Base-by-base conservation (phyloP, 2,797 vertebrate genomes). In the Coranthus polyacanthus region DNA sequence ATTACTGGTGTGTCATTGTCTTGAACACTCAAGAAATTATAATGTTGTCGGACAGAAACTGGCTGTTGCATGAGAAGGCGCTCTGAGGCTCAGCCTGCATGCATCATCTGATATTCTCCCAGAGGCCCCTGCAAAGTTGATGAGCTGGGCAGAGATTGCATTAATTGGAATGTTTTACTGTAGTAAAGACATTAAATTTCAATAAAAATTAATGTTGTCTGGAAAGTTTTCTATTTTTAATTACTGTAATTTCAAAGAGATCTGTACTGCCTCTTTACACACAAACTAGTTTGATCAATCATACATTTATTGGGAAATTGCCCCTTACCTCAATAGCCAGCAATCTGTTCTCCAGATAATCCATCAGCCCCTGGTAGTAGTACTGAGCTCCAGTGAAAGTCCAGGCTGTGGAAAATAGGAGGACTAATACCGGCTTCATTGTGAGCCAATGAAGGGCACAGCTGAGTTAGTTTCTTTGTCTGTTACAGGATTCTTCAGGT, bases 271-370 rank as follows among this genome's bases (percentile, higher is more conserved):
- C 17, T 9, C 43, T 65, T 24, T 36, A 53, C 44, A 17, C 17
- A 32, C 16, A 51, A 32, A 26, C 12, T 1, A 47, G 3, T 17
- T 24, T 32, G 16, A 53, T 61, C 18, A 56, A 15, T 54, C 18
- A 39, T 37, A 45, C 12, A 44, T 54, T 68, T 38, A 45, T 41
- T 68, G 13, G 17, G 45, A 18, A 17, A 3, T 55, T 53, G 17
- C 21, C 26, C 82, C 96, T 93, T 93, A 99, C 98, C 97, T 99
- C 98, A 21, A 99, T 94, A 15, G 95, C 94, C 52, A 92, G 86
- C 77, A 99, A 89, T 60, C 97, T 94, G 75, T 95, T 94, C 88
- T 99, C 97, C 91, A 99, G 94, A 83, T 99, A 99, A 83, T 98
- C 97, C 95, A 98, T 94, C 72, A 98, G 93, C 15, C 95, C 94